Evolutionary conservation across 1,140 invertebrate species (phyloP).

Genomic region (Drosophila tsacasi): DNA sequence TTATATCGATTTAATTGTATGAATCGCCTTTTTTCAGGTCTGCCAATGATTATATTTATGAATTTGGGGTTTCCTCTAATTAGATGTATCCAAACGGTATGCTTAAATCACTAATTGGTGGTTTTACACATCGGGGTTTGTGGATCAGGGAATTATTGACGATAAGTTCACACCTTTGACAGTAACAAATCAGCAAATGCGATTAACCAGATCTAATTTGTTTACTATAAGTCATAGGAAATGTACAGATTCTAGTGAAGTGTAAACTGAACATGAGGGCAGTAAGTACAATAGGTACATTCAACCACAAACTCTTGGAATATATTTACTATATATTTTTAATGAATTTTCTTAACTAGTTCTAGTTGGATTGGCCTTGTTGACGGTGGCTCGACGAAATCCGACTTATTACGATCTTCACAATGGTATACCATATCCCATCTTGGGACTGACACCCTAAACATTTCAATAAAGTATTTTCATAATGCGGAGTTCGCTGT

Average conservation of each 20-base stretch:
- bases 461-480: conserved; percentile 25
- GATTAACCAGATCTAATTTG: conserved; percentile 5
- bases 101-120: conserved; percentile 48
- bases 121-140: conserved; percentile 44
- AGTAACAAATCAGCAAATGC: conserved; percentile 15
- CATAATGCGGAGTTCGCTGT: conserved; percentile 4
- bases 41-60: conserved; percentile 43
- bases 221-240: too few species aligned
- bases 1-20: conserved; percentile 55
- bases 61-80: conserved; percentile 41
- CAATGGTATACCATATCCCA: conserved; percentile 6
- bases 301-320: neutral
- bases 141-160: conserved; percentile 24
- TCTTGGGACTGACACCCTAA: conserved; percentile 18
- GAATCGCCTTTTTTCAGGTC: conserved; percentile 12
- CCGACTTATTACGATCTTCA: conserved; percentile 16
- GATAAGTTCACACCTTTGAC: conserved; percentile 5
- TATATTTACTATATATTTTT: neutral
- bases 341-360: neutral
- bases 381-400: neutral
- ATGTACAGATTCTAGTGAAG: too few species aligned
- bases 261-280: neutral
- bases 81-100: conserved; percentile 33
- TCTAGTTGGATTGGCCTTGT: neutral
- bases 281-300: neutral